Evolutionary conservation across 2,113 vertebrate species (phyloP).

Genomic region (Tupaia tana): DNA sequence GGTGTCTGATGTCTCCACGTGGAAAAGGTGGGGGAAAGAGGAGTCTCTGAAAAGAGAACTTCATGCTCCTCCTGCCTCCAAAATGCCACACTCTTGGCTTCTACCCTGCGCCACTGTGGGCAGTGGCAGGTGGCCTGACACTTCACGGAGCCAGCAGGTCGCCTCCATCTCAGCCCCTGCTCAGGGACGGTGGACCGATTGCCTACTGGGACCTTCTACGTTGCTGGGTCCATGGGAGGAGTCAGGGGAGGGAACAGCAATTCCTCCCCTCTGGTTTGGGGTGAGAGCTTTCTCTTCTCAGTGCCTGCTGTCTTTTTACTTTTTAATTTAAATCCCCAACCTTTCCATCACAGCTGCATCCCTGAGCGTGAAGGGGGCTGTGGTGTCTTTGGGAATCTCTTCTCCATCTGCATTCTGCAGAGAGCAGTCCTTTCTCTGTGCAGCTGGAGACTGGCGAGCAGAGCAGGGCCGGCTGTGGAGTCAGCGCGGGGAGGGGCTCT

Average conservation of each 20-base stretch:
- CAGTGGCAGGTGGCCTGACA: slow-evolving; percentile 58
- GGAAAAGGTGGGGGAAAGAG: slow-evolving; percentile 46
- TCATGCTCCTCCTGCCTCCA: slow-evolving; percentile 54
- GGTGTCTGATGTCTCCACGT: background rate
- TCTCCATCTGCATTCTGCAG: slow-evolving; percentile 63
- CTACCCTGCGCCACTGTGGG: background rate
- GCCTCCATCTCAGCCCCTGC: slow-evolving; percentile 65
- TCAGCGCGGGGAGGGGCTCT: slow-evolving; percentile 47
- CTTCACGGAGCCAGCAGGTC: slow-evolving; percentile 45
- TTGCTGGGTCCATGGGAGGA: slow-evolving; percentile 60
- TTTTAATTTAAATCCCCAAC: slow-evolving; percentile 84
- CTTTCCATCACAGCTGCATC: slow-evolving; percentile 56
- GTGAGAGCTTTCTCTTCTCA: slow-evolving; percentile 79
- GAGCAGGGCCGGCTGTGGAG: slow-evolving; percentile 17
- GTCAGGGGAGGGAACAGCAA: slow-evolving; percentile 29
- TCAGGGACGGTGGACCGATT: slow-evolving; percentile 67
- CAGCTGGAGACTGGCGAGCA: slow-evolving; percentile 41
- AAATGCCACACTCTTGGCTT: slow-evolving; percentile 27
- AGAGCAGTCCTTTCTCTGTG: slow-evolving; percentile 64
- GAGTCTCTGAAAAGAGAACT: slow-evolving; percentile 63
- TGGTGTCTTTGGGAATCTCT: background rate
- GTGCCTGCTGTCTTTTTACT: slow-evolving; percentile 85
- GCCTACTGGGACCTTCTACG: slow-evolving; percentile 43
- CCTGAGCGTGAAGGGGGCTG: background rate
- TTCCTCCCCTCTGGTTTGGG: slow-evolving; percentile 66